Conservation (phyloP, 2,888 invertebrate genomes). For the Pollenia angustigena region DNA sequence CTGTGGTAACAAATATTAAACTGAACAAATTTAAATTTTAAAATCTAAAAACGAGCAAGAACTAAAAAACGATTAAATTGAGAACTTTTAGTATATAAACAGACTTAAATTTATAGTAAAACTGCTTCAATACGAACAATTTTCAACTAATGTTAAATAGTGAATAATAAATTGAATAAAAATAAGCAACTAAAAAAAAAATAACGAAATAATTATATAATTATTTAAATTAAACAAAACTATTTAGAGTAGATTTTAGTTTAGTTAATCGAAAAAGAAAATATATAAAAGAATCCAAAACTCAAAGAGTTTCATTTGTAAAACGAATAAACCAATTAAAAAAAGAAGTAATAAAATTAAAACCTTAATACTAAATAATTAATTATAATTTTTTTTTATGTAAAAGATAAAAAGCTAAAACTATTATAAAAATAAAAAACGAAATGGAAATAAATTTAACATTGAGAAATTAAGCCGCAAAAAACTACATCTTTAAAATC, state of each 20-base stretch:
- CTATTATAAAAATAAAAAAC: slow-evolving; percentile 52
- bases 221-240: slow-evolving; percentile 5
- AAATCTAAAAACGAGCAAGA: slow-evolving; percentile 52
- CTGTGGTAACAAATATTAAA: no score
- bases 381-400: slow-evolving; percentile 56
- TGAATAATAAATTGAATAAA: background rate
- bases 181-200: background rate
- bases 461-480: slow-evolving; percentile 19
- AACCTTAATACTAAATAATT: slow-evolving; percentile 41
- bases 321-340: slow-evolving; percentile 76
- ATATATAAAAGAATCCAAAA: slow-evolving; percentile 50
- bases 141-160: slow-evolving; percentile 41
- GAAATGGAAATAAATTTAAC: slow-evolving; percentile 56
- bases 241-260: slow-evolving; percentile 36
- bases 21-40: background rate
- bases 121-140: slow-evolving; percentile 50
- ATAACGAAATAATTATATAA: background rate
- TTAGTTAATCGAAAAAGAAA: slow-evolving; percentile 4
- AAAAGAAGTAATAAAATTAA: slow-evolving; percentile 13
- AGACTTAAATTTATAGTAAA: slow-evolving; percentile 10
- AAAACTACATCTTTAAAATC: slow-evolving; percentile 44
- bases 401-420: slow-evolving; percentile 49
- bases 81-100: slow-evolving; percentile 8
- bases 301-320: slow-evolving; percentile 80
- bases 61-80: background rate